These are phyloP conservation scores for Heliangelus exortis DNA, from an alignment of 2,797 vertebrate species.

Conservation along the genomic window DNA sequence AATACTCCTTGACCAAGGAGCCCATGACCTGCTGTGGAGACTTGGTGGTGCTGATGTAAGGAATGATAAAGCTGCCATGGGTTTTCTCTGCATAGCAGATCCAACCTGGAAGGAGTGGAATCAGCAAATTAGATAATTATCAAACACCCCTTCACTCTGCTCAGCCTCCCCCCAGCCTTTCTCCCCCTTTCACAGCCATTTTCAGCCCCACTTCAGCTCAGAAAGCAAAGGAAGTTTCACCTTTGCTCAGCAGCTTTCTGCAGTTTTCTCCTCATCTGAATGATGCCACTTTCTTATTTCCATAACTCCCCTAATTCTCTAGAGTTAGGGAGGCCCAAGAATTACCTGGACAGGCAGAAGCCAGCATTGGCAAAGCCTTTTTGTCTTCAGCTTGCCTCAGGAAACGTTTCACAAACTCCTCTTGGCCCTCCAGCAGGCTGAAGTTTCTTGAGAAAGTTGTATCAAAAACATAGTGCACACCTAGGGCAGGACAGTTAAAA, in stretches of 20 bases:
- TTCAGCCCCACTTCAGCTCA: neutral
- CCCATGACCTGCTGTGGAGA: constrained; percentile 98
- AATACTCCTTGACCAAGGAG: constrained; percentile 89
- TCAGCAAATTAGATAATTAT: neutral
- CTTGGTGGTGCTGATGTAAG: constrained; percentile 90
- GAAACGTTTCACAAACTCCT: constrained; percentile 90
- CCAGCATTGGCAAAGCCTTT: constrained; percentile 88
- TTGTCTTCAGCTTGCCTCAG: constrained; percentile 77
- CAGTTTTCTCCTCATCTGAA: too few species aligned
- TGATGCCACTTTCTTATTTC: neutral
- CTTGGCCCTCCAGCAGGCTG: constrained; percentile 92
- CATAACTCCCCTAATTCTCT: neutral
- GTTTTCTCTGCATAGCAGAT: constrained; percentile 99
- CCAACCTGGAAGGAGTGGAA: constrained; percentile 83
- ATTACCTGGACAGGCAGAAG: constrained; percentile 93
- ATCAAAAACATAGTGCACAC: constrained; percentile 92
- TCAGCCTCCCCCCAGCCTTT: neutral
- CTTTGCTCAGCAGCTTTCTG: neutral
- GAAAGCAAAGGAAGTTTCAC: neutral
- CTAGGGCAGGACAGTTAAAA: constrained; percentile 71
- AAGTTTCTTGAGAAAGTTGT: constrained; percentile 93
- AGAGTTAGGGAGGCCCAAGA: too few species aligned
- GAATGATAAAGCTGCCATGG: constrained; percentile 90
- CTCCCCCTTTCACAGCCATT: neutral
- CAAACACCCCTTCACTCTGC: neutral